Evolutionary conservation across 2,888 invertebrate species (phyloP).

Genomic region (Acleris sparsana): DNA sequence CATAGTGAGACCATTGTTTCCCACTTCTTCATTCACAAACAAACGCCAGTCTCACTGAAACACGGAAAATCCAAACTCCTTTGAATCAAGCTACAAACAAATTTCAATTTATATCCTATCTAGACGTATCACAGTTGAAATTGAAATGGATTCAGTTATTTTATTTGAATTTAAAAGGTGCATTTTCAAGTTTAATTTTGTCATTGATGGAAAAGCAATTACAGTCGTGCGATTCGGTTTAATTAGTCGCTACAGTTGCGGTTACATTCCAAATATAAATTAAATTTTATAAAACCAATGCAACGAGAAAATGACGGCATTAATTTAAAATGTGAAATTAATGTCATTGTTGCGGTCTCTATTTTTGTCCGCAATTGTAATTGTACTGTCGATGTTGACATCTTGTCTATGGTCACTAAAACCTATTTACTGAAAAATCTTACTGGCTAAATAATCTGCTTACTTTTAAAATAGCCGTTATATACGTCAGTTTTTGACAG

Average conservation of each 20-base stretch:
- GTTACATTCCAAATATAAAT: slow-evolving; percentile 51
- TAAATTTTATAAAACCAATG: slow-evolving; percentile 51
- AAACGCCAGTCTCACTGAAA: slow-evolving; percentile 2
- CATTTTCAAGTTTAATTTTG: slow-evolving; percentile 36
- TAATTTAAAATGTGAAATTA: slow-evolving; percentile 26
- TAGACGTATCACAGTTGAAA: slow-evolving; percentile 1
- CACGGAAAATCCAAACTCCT: background rate
- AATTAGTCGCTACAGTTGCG: slow-evolving; percentile 66
- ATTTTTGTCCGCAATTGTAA: slow-evolving; percentile 24
- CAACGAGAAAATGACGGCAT: slow-evolving; percentile 41
- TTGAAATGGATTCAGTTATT: background rate
- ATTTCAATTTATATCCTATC: background rate
- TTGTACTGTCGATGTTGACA: background rate
- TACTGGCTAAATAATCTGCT: background rate
- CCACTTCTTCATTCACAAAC: slow-evolving; percentile 4
- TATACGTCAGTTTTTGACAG: slow-evolving; percentile 16
- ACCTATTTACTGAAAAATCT: background rate
- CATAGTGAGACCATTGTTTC: background rate
- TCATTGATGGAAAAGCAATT: slow-evolving; percentile 53
- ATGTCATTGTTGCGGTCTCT: slow-evolving; percentile 11
- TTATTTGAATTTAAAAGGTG: background rate
- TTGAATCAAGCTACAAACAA: background rate
- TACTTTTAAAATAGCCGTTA: background rate
- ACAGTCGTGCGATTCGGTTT: slow-evolving; percentile 50
- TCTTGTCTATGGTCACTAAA: slow-evolving; percentile 14